Percentiles rank a stretch among this genome's conserved stretches.
Evolutionary conservation across 2,113 vertebrate species (phyloP).

Genomic region (Otus sunia): DNA sequence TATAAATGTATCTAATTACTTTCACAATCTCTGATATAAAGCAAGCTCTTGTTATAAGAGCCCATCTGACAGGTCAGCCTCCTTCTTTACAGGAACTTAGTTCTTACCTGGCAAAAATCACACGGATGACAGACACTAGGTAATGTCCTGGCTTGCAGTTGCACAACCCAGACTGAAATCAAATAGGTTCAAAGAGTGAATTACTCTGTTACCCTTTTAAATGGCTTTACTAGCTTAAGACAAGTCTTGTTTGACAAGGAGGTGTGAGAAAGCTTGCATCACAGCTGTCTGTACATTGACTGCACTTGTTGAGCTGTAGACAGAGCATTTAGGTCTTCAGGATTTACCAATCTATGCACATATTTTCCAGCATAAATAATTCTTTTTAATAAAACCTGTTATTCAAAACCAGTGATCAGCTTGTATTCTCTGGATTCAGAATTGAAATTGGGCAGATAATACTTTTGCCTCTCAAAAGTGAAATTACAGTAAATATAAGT

Average conservation of each 20-base stretch:
- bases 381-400: neutral
- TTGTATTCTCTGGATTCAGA: neutral
- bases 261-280: neutral
- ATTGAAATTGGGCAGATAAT: neutral
- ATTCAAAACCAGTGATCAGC: neutral
- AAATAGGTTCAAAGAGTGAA: neutral
- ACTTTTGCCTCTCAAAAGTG: neutral
- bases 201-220: neutral
- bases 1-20: neutral
- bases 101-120: neutral
- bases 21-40: neutral
- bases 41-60: neutral
- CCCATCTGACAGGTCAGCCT: neutral
- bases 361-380: neutral
- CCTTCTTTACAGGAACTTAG: neutral
- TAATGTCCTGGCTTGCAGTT: neutral
- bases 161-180: neutral
- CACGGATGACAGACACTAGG: neutral
- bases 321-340: neutral
- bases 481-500: constrained; percentile 22
- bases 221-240: neutral
- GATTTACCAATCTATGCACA: neutral
- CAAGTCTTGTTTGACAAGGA: neutral
- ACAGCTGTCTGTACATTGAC: neutral
- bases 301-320: neutral